Base-by-base conservation (phyloP, 2,888 invertebrate genomes). In the Acrobasis repandana region DNA sequence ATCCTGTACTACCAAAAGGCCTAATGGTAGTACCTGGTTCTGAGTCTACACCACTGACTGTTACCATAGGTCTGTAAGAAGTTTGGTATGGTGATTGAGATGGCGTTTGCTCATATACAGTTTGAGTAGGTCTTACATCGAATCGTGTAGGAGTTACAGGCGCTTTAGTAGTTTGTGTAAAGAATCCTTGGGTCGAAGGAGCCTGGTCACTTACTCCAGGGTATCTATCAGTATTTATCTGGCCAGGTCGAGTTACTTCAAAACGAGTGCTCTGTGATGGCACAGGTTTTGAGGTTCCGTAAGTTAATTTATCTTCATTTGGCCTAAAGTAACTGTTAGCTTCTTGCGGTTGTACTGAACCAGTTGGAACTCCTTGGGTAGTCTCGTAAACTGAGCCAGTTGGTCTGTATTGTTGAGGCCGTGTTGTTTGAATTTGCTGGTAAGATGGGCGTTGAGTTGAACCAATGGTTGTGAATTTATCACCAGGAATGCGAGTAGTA, bases 381-480 rank as follows among this genome's bases (percentile, higher is more conserved):
- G 48, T 34, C 1, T 48, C 14, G 11, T 58, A 33, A 16, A 16
- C 14, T 11, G 33, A 46, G 16, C 28, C 16, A 46, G 46, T 28
- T 18, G 34, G n/a, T 10, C 20, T 20, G 43, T 20, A 56, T n/a
- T 58, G 57, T 16, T 48, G 49, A 16, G 58, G 58, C 16, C 58
- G 18, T 38, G 61, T 61, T 11, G 59, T 63, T 34, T 62, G 62
- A 6, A 28, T 46, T 28, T 50, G 36, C 15, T 46, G 52, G 51
- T 58, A 58, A 16, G 48, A 9, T 6, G 65, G 65, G 16, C 36
- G 60, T 28, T 56, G 61, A 16, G 61, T 60, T 61, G 59, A 57
- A 34, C 52, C 38, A 20, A 61, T n/a, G 9, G 28, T 49, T 33
- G 49, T 18, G 8, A 36, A 20, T 49, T 38, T 49, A 11, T 36